phyloP scores from a whole-genome alignment of 2,888 invertebrate species.

The Buathra laborator region DNA sequence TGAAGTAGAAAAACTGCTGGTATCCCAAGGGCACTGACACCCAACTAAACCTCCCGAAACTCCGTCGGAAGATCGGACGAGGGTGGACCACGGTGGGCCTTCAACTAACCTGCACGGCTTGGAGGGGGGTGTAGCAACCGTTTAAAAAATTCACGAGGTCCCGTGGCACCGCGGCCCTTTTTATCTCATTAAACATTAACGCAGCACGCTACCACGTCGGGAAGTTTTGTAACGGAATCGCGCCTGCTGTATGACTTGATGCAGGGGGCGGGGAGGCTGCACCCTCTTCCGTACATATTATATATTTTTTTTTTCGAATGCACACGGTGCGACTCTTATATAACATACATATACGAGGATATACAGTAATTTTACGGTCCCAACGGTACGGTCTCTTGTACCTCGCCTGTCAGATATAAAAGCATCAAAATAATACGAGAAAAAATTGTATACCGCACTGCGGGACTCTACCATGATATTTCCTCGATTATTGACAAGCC shows the following conservation, averaged over 20 bases:
- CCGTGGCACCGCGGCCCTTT: conserved; percentile 79
- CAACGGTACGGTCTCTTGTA: background rate
- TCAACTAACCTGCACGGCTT: conserved; percentile 43
- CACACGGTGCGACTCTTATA: background rate
- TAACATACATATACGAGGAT: background rate
- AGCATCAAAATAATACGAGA: background rate
- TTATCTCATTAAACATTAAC: conserved; percentile 84
- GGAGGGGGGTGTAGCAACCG: conserved; percentile 56
- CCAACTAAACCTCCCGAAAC: conserved; percentile 79
- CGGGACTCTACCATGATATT: conserved; percentile 17
- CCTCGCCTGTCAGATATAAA: conserved; percentile 4
- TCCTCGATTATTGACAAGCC: conserved; percentile 19
- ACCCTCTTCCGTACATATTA: background rate
- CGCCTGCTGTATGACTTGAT: conserved; percentile 56
- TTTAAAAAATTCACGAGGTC: conserved; percentile 80
- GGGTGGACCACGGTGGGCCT: conserved; percentile 58
- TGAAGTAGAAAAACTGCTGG: conserved; percentile 80
- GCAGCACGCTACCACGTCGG: conserved; percentile 58
- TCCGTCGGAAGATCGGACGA: conserved; percentile 69
- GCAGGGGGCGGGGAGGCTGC: conserved; percentile 20
- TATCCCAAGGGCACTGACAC: conserved; percentile 82
- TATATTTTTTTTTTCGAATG: conserved; percentile 18
- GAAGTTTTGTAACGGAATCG: conserved; percentile 59
- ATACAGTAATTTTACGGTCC: background rate
- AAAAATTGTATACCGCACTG: background rate